A percentile compares a stretch with the other conserved stretches of the same genome.
Evolutionary conservation across 53 echinoderm and acorn worm species (phyloP).

Genomic region (Patiria pectinifera): DNA sequence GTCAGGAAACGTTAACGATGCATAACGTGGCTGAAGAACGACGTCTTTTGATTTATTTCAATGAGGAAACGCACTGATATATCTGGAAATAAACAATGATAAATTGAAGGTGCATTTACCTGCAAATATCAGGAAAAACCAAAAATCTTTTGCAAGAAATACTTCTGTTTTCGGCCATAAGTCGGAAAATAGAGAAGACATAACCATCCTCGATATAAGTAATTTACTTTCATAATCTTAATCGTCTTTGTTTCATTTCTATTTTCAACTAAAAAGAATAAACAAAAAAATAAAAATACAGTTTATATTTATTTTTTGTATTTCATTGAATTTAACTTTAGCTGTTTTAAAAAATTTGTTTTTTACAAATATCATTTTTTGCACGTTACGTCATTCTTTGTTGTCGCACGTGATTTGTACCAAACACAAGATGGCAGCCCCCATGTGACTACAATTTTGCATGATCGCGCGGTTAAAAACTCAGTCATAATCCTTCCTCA

Average conservation of each 20-base stretch:
- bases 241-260: no score
- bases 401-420: slow-evolving; percentile 43
- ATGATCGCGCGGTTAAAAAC: no score
- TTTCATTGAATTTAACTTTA: no score
- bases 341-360: no score
- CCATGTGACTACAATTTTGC: neutral
- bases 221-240: no score
- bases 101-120: neutral
- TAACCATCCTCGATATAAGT: neutral
- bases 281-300: no score
- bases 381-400: slow-evolving; percentile 30
- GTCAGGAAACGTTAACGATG: neutral
- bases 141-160: neutral
- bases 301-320: no score
- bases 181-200: neutral
- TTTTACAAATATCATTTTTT: neutral
- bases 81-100: neutral
- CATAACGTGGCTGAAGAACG: neutral
- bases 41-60: neutral
- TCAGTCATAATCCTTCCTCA: no score
- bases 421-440: slow-evolving; percentile 24
- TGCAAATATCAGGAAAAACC: neutral
- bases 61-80: no score
- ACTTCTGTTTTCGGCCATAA: neutral
- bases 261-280: no score